phyloP scores from a whole-genome alignment of 2,888 invertebrate genomes.

The Sycophila texana region DNA sequence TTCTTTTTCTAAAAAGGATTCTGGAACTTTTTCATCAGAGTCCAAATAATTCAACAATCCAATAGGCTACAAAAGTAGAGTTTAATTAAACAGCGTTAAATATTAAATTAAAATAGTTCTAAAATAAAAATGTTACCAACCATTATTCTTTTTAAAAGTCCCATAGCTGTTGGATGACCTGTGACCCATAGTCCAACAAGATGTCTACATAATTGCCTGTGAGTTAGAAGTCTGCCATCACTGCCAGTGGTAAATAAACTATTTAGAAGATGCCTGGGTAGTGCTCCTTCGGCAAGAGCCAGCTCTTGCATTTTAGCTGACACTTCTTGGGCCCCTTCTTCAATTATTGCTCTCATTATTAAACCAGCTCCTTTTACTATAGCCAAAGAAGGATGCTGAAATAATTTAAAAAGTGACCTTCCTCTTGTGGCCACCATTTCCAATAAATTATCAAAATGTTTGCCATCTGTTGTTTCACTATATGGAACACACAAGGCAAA shows the following conservation, averaged over 20 bases:
- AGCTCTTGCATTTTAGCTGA: slow-evolving; percentile 96
- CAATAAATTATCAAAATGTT: slow-evolving; percentile 93
- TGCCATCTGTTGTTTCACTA: slow-evolving; percentile 98
- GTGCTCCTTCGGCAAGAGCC: slow-evolving; percentile 96
- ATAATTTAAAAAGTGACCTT: slow-evolving; percentile 92
- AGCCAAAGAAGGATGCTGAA: slow-evolving; percentile 97
- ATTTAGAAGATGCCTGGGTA: slow-evolving; percentile 93
- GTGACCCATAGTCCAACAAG: slow-evolving; percentile 97
- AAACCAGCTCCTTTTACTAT: slow-evolving; percentile 99
- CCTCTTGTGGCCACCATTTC: slow-evolving; percentile 96
- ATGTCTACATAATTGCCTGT: slow-evolving; percentile 94
- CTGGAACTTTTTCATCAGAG: slow-evolving; percentile 89
- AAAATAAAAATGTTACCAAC: slow-evolving; percentile 75
- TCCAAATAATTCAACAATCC: slow-evolving; percentile 94
- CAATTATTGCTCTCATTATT: slow-evolving; percentile 97
- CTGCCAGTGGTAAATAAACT: slow-evolving; percentile 90
- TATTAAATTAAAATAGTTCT: background rate
- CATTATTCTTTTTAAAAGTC: slow-evolving; percentile 90
- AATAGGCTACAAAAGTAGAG: slow-evolving; percentile 82
- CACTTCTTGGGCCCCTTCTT: slow-evolving; percentile 95
- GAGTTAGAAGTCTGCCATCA: slow-evolving; percentile 89
- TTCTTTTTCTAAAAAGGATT: slow-evolving; percentile 83
- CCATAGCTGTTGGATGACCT: slow-evolving; percentile 93
- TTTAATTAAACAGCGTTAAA: background rate
- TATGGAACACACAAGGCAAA: slow-evolving; percentile 99